Percentiles rank a stretch among this genome's conserved stretches.
phyloP scores from a whole-genome alignment of 2,113 vertebrate genomes.

The Stomatorhinus ivindoensis region DNA sequence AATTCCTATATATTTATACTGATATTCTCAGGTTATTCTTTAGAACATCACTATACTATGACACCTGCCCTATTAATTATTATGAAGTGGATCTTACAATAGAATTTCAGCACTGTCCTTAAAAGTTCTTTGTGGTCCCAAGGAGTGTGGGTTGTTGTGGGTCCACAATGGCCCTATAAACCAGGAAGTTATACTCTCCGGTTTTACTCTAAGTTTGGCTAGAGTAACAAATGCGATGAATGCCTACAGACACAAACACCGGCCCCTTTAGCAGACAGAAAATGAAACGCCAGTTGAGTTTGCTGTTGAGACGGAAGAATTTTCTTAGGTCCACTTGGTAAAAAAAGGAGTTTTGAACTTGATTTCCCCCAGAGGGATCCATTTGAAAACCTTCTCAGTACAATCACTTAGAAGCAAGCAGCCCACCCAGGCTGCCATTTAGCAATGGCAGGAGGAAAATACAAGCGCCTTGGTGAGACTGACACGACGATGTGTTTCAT shows the following conservation, averaged over 20 bases:
- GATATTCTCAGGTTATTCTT: background rate
- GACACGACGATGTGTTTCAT: conserved; percentile 26
- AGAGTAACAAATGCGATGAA: background rate
- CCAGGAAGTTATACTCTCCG: background rate
- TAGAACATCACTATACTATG: background rate
- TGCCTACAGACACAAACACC: background rate
- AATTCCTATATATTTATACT: background rate
- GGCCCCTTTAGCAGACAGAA: background rate
- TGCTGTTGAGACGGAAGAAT: background rate
- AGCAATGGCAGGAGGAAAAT: conserved; percentile 12
- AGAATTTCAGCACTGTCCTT: background rate
- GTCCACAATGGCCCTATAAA: background rate
- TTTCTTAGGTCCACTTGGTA: background rate
- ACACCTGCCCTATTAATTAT: background rate
- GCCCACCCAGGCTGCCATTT: background rate
- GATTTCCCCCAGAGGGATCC: conserved; percentile 23
- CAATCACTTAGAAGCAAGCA: conserved; percentile 14
- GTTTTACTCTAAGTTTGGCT: background rate
- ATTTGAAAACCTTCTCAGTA: conserved; percentile 22
- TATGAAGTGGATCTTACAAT: background rate
- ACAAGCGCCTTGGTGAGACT: conserved; percentile 18
- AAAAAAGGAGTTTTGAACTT: conserved; percentile 16
- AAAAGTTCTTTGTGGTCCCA: background rate
- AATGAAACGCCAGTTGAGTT: background rate
- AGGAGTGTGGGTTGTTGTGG: background rate